Evolutionary conservation across 1,140 invertebrate genomes (phyloP).

Genomic region (Halyomorpha halys): DNA sequence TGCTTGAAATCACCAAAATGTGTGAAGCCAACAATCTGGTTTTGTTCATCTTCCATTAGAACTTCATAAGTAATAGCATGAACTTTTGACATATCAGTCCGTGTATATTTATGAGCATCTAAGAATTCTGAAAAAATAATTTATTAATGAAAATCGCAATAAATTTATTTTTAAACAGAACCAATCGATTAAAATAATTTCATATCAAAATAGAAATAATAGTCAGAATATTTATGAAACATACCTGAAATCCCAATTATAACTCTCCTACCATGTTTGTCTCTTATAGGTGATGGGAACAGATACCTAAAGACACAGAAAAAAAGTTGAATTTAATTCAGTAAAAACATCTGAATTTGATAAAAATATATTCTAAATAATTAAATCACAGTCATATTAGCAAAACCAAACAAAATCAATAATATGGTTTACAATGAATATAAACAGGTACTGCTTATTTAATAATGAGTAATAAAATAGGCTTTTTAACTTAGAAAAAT

Average conservation of each 20-base stretch:
- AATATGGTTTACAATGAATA: too few relatives aligned
- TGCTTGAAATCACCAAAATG: slow-evolving; percentile 54
- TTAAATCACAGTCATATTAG: too few relatives aligned
- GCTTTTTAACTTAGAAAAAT: too few relatives aligned
- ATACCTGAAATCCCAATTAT: slow-evolving; percentile 54
- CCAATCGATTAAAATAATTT: not conserved
- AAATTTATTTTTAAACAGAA: not conserved
- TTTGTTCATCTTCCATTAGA: slow-evolving; percentile 57
- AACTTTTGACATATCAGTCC: slow-evolving; percentile 52
- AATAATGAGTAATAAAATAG: too few relatives aligned
- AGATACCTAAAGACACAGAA: slow-evolving; percentile 42
- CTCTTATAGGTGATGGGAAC: slow-evolving; percentile 58
- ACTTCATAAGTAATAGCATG: slow-evolving; percentile 60
- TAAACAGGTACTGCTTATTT: too few relatives aligned
- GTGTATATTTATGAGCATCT: slow-evolving; percentile 50
- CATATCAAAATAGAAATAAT: too few relatives aligned
- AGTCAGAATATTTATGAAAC: slow-evolving; percentile 26
- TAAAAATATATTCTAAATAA: too few relatives aligned
- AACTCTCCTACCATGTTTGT: slow-evolving; percentile 56
- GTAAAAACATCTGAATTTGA: too few relatives aligned
- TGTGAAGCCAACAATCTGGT: slow-evolving; percentile 56
- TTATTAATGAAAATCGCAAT: not conserved
- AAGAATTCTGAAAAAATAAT: slow-evolving; percentile 43
- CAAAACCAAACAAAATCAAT: too few relatives aligned
- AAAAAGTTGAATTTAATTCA: too few relatives aligned